These are phyloP conservation scores for Lepidochitona cinerea DNA, from an alignment of 2,888 invertebrate genomes.

Conservation along the genomic window DNA sequence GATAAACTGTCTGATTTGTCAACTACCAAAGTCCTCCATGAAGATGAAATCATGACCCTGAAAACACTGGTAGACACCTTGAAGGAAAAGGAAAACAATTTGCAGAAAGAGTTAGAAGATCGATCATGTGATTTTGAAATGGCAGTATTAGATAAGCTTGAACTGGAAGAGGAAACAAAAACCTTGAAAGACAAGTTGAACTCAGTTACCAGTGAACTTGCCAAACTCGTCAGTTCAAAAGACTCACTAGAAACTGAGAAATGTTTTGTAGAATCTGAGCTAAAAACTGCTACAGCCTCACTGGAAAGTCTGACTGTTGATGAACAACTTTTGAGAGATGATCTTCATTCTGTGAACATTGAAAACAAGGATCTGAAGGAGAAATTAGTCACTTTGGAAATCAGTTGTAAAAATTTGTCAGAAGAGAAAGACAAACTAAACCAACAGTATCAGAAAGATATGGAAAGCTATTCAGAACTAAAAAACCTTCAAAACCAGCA, in stretches of 20 bases:
- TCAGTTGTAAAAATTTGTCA: slow-evolving; percentile 10
- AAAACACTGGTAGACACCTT: too few relatives aligned
- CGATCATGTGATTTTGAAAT: not conserved
- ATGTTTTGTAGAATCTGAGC: not conserved
- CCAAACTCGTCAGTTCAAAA: not conserved
- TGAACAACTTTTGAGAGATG: not conserved
- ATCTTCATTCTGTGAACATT: not conserved
- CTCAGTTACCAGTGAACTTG: not conserved
- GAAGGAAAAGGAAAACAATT: slow-evolving; percentile 13
- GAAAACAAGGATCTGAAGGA: not conserved
- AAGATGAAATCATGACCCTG: too few relatives aligned
- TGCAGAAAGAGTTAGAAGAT: slow-evolving; percentile 15
- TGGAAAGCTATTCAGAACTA: slow-evolving; percentile 22
- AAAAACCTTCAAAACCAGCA: slow-evolving; percentile 11
- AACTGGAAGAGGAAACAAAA: slow-evolving; percentile 10
- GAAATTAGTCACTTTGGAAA: not conserved
- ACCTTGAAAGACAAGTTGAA: slow-evolving; percentile 2
- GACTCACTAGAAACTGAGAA: not conserved
- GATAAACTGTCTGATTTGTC: not conserved
- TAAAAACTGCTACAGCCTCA: not conserved
- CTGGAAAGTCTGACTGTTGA: not conserved
- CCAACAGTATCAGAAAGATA: slow-evolving; percentile 14
- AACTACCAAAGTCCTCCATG: too few relatives aligned
- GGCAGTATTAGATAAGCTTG: not conserved
- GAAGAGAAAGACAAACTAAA: slow-evolving; percentile 18